Conservation (phyloP, 2,113 vertebrate species). For the Ondatra zibethicus region DNA sequence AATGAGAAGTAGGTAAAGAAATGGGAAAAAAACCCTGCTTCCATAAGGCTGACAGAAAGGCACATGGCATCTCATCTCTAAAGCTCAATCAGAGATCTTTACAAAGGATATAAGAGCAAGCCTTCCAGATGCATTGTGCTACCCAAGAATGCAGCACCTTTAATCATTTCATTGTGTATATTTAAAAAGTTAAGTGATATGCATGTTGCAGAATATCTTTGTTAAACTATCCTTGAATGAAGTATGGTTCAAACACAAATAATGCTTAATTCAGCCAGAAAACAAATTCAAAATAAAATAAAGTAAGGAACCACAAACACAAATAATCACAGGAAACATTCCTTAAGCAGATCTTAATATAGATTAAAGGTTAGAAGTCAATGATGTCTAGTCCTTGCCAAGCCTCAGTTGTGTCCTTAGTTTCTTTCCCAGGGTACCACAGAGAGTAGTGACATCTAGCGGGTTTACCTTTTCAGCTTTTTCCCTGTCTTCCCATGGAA, state of each 20-base stretch:
- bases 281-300: slow-evolving; percentile 54
- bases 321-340: not conserved
- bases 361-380: slow-evolving; percentile 7
- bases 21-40: slow-evolving; percentile 71
- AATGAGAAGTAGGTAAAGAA: slow-evolving; percentile 72
- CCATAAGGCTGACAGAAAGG: slow-evolving; percentile 80
- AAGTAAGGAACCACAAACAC: not conserved
- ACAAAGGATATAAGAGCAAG: slow-evolving; percentile 22
- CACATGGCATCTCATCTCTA: slow-evolving; percentile 50
- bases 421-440: not conserved
- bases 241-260: slow-evolving; percentile 56
- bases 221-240: slow-evolving; percentile 46
- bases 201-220: not conserved
- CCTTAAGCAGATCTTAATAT: not conserved
- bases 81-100: not conserved
- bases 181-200: slow-evolving; percentile 46
- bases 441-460: slow-evolving; percentile 43
- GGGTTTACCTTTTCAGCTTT: slow-evolving; percentile 24
- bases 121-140: not conserved
- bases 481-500: slow-evolving; percentile 2
- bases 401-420: not conserved
- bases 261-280: slow-evolving; percentile 12
- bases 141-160: not conserved
- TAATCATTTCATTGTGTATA: slow-evolving; percentile 11
- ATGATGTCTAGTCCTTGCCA: not conserved